Evolutionary conservation across 2,113 vertebrate species (phyloP).

Genomic region (Pipa parva): DNA sequence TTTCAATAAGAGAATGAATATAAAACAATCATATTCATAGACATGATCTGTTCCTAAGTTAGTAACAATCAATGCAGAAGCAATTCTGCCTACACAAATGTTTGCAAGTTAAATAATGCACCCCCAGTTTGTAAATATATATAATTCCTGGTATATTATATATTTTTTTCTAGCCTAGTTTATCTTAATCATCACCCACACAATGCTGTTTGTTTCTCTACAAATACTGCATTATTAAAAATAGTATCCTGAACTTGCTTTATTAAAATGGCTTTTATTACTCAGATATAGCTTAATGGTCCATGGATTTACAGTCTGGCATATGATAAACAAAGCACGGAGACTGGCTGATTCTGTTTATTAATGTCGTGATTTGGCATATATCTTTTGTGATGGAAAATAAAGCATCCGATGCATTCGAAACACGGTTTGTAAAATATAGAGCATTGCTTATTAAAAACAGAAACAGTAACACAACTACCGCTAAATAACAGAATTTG

Average conservation of each 20-base stretch:
- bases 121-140: constrained; percentile 46
- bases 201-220: not conserved
- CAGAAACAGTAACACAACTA: too few relatives aligned
- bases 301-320: not conserved
- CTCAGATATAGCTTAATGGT: not conserved
- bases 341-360: too few relatives aligned
- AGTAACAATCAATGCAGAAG: constrained; percentile 19
- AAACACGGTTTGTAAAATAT: too few relatives aligned
- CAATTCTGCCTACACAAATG: constrained; percentile 39
- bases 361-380: too few relatives aligned
- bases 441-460: too few relatives aligned
- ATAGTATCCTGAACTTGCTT: not conserved
- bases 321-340: too few relatives aligned
- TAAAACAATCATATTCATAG: constrained; percentile 43
- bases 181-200: constrained; percentile 44
- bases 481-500: too few relatives aligned
- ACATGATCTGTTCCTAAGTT: constrained; percentile 32
- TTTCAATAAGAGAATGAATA: constrained; percentile 25
- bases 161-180: constrained; percentile 47
- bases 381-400: too few relatives aligned
- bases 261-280: not conserved
- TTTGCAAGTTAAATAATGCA: constrained; percentile 27
- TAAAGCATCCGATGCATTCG: too few relatives aligned
- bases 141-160: constrained; percentile 45
- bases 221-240: not conserved